Evolutionary conservation across 2,113 vertebrate genomes (phyloP).

Genomic region (Excalfactoria chinensis): DNA sequence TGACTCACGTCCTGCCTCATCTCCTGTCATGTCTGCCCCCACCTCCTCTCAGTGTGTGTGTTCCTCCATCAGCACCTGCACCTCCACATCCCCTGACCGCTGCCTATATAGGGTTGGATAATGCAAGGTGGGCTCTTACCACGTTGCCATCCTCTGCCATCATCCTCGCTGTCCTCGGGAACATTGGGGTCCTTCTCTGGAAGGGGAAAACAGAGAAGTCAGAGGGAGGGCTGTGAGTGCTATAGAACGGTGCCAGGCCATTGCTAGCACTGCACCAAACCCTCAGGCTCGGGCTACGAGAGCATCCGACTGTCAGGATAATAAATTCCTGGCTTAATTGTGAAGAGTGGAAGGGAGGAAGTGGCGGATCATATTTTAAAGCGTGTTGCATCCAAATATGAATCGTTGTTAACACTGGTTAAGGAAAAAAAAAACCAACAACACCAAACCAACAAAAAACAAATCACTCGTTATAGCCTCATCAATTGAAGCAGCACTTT

Average conservation of each 20-base stretch:
- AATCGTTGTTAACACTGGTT: background rate
- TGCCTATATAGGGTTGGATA: background rate
- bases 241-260: background rate
- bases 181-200: conserved; percentile 68
- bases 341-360: conserved; percentile 25
- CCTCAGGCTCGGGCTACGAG: rapidly evolving
- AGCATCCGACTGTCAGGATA: background rate
- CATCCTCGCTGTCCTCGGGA: background rate
- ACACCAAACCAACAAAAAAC: background rate
- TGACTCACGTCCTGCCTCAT: background rate
- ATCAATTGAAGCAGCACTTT: background rate
- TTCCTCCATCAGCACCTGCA: background rate
- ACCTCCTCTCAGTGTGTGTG: background rate
- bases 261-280: background rate
- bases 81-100: rapidly evolving
- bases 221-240: background rate
- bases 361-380: conserved; percentile 60
- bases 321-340: background rate
- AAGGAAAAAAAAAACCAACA: too few species aligned
- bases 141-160: background rate
- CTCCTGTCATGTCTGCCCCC: background rate
- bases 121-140: conserved; percentile 4
- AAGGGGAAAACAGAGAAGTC: background rate
- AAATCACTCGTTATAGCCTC: conserved; percentile 38
- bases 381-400: background rate